phyloP scores from a whole-genome alignment of 2,888 invertebrate species.

The Allophyes oxyacanthae region DNA sequence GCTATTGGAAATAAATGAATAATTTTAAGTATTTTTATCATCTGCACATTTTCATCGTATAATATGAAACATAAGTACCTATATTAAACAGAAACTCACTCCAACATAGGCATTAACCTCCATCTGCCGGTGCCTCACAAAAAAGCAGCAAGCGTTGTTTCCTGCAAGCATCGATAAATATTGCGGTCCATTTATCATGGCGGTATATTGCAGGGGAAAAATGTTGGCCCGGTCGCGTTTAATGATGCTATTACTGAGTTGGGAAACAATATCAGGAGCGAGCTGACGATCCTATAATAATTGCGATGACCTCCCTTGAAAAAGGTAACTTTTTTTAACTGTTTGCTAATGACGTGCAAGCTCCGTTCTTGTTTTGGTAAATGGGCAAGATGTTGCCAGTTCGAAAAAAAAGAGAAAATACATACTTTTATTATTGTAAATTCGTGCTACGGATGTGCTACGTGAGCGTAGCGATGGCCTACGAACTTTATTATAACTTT shows the following conservation, averaged over 20 bases:
- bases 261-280: conserved; percentile 62
- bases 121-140: conserved; percentile 24
- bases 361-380: conserved; percentile 25
- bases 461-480: no score
- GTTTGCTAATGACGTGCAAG: conserved; percentile 42
- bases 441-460: no score
- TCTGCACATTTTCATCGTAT: not conserved
- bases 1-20: no score
- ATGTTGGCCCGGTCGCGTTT: conserved; percentile 54
- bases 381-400: conserved; percentile 32
- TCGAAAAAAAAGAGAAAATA: conserved; percentile 1
- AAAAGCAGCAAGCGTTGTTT: conserved; percentile 44
- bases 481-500: no score
- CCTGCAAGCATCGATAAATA: conserved; percentile 61
- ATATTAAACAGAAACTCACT: conserved; percentile 8
- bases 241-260: conserved; percentile 69
- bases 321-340: conserved; percentile 38
- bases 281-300: conserved; percentile 53
- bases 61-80: conserved; percentile 25
- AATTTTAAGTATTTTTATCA: not conserved
- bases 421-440: not conserved
- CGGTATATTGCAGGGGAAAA: conserved; percentile 60
- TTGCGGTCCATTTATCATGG: conserved; percentile 64
- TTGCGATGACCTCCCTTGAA: conserved; percentile 44
- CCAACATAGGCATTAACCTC: conserved; percentile 19